These are phyloP conservation scores for Drosophila persimilis DNA, from an alignment of 1,140 invertebrate species.

Conservation along the genomic window DNA sequence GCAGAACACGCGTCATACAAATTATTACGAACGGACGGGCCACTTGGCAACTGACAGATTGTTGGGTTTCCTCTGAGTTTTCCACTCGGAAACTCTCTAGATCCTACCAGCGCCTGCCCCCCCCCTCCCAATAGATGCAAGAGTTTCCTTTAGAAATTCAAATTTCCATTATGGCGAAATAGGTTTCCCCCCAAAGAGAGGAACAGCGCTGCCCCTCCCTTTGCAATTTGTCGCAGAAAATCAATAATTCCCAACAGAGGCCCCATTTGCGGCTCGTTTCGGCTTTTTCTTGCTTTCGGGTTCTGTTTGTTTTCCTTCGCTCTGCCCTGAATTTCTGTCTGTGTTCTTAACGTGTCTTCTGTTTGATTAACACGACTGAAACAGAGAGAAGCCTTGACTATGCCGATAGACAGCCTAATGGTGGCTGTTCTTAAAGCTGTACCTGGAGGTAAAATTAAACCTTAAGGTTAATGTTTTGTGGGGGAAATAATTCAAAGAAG, in stretches of 20 bases:
- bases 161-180: constrained; percentile 49
- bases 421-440: no score
- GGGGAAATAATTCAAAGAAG: no score
- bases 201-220: background rate
- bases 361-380: constrained; percentile 25
- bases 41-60: constrained; percentile 25
- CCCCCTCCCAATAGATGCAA: background rate
- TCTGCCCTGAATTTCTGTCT: background rate
- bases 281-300: constrained; percentile 13
- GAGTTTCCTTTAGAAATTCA: constrained; percentile 14
- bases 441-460: background rate
- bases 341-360: constrained; percentile 6
- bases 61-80: background rate
- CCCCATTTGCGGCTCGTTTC: background rate
- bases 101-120: background rate
- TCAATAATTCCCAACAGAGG: constrained; percentile 29
- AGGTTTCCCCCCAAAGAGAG: constrained; percentile 6
- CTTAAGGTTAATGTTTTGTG: background rate
- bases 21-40: background rate
- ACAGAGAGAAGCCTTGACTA: constrained; percentile 4
- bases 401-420: constrained; percentile 1
- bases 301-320: constrained; percentile 2
- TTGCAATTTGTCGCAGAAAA: constrained; percentile 19
- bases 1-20: constrained; percentile 19
- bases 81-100: constrained; percentile 1